Evolutionary conservation across 2,888 invertebrate genomes (phyloP).

Genomic region (Drosophila helvetica): DNA sequence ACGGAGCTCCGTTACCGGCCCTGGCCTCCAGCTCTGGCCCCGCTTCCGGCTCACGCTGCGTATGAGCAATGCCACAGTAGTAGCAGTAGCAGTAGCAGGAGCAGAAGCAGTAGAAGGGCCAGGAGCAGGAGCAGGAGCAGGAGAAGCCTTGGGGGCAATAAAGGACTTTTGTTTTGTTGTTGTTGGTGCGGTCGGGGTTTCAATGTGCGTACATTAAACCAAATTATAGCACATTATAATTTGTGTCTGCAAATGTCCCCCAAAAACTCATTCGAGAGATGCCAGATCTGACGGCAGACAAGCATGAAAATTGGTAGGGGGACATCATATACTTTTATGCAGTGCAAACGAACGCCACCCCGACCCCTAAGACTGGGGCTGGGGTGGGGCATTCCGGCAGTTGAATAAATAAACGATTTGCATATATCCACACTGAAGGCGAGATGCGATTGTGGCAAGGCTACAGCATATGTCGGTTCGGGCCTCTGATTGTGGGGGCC

Average conservation of each 20-base stretch:
- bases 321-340: slow-evolving; percentile 1
- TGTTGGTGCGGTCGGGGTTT: slow-evolving; percentile 15
- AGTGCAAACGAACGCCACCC: slow-evolving; percentile 7
- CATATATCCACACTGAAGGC: slow-evolving; percentile 4
- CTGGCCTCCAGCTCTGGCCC: neutral
- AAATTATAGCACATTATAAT: slow-evolving; percentile 56
- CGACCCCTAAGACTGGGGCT: slow-evolving; percentile 7
- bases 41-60: slow-evolving; percentile 29
- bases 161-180: slow-evolving; percentile 17
- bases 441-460: slow-evolving; percentile 12
- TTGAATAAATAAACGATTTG: slow-evolving; percentile 23
- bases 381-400: slow-evolving; percentile 1
- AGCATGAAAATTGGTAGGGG: slow-evolving; percentile 16
- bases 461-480: slow-evolving; percentile 10
- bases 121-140: neutral
- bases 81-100: neutral
- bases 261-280: slow-evolving; percentile 44
- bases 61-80: slow-evolving; percentile 43
- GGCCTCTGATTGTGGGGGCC: slow-evolving; percentile 6
- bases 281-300: slow-evolving; percentile 24
- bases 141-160: slow-evolving; percentile 14
- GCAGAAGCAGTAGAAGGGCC: neutral
- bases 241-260: slow-evolving; percentile 44
- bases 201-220: slow-evolving; percentile 46
- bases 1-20: neutral